Evolutionary conservation across 1,140 invertebrate species (phyloP), one percentile per base, ranked within the genome.

Genomic region (Leptonema lineaticorne): DNA sequence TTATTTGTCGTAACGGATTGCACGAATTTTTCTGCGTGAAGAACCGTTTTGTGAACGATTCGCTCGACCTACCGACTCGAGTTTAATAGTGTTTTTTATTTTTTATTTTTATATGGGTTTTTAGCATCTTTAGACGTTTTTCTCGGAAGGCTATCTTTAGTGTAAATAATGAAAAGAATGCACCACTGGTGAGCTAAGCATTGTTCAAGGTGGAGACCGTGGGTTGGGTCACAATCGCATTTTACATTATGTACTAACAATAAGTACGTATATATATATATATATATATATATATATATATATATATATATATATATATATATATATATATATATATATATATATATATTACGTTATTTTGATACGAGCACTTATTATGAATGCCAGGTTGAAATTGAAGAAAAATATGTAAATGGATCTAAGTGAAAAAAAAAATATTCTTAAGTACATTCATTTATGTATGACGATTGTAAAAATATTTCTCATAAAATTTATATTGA

Each of bases 141-240:
- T n/a, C n/a, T n/a, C n/a, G n/a, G n/a, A n/a, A n/a, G n/a, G n/a
- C n/a, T n/a, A n/a, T n/a, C n/a, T n/a, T n/a, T n/a, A n/a, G n/a
- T n/a, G n/a, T n/a, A n/a, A n/a, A n/a, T n/a, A n/a, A 22, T 22
- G 3, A 20, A 22, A 1, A 59, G 26, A 33, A 29, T 2, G 1
- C 57, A 22, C 16, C 7, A 24, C 57, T 8, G 28, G 27, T 59
- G 57, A 30, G n/a, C 24, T 24, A 3, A 59, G 28, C 57, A 59
- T 59, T 59, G 57, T 59, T 59, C 28, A 59, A 59, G 57, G 57
- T 59, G 57, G 16, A 29, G 57, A 59, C 57, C 57, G 33, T 53
- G 50, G 50, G 50, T 24, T 53, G 11, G 50, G 50, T 24, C 50
- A 24, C 50, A 53, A 24, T 24, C 37, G 16, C 37, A 16, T 41